Evolutionary conservation across 2,797 vertebrate genomes (phyloP), one percentile per base, ranked within the genome.

Genomic region (Telmatherina bonti): DNA sequence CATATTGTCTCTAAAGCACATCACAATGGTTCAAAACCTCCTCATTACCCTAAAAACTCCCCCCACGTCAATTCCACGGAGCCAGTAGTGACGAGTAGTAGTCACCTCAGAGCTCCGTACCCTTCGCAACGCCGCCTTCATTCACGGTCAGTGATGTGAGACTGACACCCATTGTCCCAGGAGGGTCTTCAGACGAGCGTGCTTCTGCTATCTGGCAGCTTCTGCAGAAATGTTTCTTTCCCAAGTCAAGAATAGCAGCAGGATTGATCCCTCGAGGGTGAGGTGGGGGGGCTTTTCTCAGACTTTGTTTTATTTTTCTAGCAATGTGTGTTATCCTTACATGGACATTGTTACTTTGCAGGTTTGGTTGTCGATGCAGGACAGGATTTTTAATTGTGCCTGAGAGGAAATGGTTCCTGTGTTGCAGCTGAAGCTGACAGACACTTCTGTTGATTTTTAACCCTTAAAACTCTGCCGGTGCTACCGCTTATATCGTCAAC

Each of bases 201-300:
- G 80, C 79, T 79, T 72, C 65, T 79, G 85, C 70, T 83, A 79
- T 78, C 81, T 70, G 86, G 82, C 82, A 55, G 79, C 75, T 86
- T 88, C 83, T 79, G 81, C 87, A 83, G 75, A 88, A 86, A 83
- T 68, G 71, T 72, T 84, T 70, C 76, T 92, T 95, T 95, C 94
- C 93, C 94, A 95, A 92, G 89, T 93, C 81, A 87, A 88, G 86
- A 94, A 94, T 94, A 94, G 89, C 74, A 80, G 72, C 74, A 82
- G 79, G 86, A 91, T 74, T 61, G 51, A 51, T 90, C 92, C 85
- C 83, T 15, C 18, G 49, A 2, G 49, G 24, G 12, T 10, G 45
- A 11, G 45, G n/a, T 10, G 45, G 45, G 20, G 8, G 45, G 45
- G 71, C 72, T 53, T 45, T 62, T 54, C 61, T 65, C 38, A 55